A percentile compares a stretch with the other conserved stretches of the same genome.
phyloP scores from a whole-genome alignment of 2,113 vertebrate species.

The Mormyrus iriodes region DNA sequence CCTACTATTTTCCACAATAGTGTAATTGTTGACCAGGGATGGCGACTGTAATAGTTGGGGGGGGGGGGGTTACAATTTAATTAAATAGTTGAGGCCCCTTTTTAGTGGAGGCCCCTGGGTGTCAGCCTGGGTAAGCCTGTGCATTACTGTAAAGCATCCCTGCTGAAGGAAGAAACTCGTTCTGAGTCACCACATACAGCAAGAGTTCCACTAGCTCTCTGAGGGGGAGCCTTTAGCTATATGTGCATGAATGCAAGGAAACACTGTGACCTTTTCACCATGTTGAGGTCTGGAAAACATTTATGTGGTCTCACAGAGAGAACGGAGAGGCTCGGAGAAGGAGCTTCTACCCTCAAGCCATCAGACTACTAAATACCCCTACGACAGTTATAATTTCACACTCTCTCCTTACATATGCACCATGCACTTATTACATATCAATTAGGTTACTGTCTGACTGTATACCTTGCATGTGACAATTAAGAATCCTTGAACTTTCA shows the following conservation, averaged over 20 bases:
- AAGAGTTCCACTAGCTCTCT: background rate
- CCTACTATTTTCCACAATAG: no score
- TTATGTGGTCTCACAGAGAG: background rate
- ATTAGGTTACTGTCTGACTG: background rate
- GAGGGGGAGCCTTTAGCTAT: background rate
- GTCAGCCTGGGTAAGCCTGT: background rate
- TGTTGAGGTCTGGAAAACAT: background rate
- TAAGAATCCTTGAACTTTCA: background rate
- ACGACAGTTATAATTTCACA: background rate
- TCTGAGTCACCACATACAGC: background rate
- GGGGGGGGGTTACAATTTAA: no score
- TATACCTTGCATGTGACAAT: background rate
- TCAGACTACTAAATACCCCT: background rate
- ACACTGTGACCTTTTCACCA: background rate
- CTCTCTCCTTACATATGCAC: background rate
- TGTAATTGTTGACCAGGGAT: no score
- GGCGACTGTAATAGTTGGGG: no score
- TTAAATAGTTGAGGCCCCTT: background rate
- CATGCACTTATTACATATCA: background rate
- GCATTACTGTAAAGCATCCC: background rate
- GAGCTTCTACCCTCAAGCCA: background rate
- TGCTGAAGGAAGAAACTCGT: background rate
- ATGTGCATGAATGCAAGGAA: background rate
- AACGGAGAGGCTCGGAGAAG: background rate
- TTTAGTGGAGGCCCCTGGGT: background rate